Percentiles rank a stretch among this genome's conserved stretches.
Evolutionary conservation across 2,113 vertebrate species (phyloP).

Genomic region (Microtus pennsylvanicus): DNA sequence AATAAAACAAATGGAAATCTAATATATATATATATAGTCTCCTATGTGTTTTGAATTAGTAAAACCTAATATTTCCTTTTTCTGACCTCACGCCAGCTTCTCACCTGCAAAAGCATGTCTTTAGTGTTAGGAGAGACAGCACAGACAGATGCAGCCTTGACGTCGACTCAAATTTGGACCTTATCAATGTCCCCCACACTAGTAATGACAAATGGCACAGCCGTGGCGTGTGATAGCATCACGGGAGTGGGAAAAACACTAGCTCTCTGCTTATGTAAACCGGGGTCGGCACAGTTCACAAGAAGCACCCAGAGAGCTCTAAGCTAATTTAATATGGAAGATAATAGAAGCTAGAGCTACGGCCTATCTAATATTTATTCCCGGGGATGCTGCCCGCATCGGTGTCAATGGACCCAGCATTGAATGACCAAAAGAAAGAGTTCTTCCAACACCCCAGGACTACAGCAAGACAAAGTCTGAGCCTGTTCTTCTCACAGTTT

Average conservation of each 20-base stretch:
- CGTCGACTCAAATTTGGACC: background rate
- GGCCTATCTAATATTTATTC: background rate
- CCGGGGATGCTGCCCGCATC: too few species aligned
- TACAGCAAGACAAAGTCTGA: background rate
- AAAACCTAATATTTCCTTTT: background rate
- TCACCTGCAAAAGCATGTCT: background rate
- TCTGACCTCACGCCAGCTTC: background rate
- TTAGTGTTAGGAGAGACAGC: background rate
- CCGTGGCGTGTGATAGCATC: background rate
- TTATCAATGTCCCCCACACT: background rate
- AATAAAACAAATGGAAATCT: background rate
- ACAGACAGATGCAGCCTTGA: background rate
- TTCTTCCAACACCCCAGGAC: background rate
- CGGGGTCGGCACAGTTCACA: background rate
- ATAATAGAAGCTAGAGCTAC: background rate
- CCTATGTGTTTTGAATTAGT: background rate
- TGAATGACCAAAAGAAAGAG: background rate
- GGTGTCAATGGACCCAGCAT: too few species aligned
- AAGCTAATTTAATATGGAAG: background rate
- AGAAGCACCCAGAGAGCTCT: background rate
- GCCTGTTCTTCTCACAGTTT: background rate
- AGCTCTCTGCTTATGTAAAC: background rate
- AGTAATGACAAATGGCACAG: background rate
- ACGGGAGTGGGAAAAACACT: background rate
- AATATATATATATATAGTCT: background rate